Evolutionary conservation across 2,888 invertebrate species (phyloP), one percentile per base, ranked within the genome.

Genomic region (Nomada goodeniana): DNA sequence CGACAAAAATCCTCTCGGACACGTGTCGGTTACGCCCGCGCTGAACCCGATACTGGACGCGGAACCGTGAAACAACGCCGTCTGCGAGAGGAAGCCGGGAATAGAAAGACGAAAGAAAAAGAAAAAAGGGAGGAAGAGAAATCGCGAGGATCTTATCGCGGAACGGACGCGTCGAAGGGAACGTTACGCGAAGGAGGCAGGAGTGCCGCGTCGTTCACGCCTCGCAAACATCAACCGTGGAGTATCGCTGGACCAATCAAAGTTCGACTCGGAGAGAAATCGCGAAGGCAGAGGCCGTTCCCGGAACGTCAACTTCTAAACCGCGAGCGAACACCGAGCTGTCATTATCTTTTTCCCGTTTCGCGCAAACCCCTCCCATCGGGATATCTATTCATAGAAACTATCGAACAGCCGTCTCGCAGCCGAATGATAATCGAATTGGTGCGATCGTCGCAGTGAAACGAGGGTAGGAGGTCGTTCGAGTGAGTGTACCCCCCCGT

Each of bases 381-480:
- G 36, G 36, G 26, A 3, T n/a, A 64, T 73, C 73, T 73, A 73
- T 73, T 55, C 55, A 73, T 73, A 73, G 73, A 73, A 52, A 29
- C 23, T 44, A 18, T 73, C 67, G 61, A 63, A 29, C 53, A 73
- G 71, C 36, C 76, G 60, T 69, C 61, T 60, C 65, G 59, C 82
- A 52, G 72, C 57, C 26, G 61, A 69, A 76, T 53, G 80, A 79
- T 82, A 82, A 80, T 50, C 76, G 73, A 83, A 83, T 70, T 80
- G 65, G 69, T 70, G 60, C 78, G 77, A 88, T 80, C 68, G 78
- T n/a, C 72, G 76, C 80, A 84, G 86, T 83, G 85, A 87, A 90
- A 89, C 81, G 89, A 88, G 90, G 90, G 83, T 86, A 90, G 88
- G 88, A 87, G 89, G 89, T 89, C 89, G 86, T 63, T 52, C 64